A percentile compares a stretch with the other conserved stretches of the same genome.
phyloP scores from a whole-genome alignment of 1,140 invertebrate genomes.

The Pomacea maculata region DNA sequence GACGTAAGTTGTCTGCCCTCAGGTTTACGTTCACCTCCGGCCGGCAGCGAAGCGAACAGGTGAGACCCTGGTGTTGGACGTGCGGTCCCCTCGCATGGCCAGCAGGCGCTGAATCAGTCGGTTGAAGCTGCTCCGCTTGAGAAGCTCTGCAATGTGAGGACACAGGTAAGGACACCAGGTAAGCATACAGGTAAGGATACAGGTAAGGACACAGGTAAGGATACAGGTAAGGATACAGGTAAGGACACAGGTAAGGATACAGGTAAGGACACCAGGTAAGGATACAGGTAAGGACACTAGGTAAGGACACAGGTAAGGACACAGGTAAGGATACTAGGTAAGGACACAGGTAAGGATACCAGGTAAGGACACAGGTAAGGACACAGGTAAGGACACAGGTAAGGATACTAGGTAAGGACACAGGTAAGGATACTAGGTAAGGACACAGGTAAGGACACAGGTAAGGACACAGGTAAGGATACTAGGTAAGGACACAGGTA shows the following conservation, averaged over 20 bases:
- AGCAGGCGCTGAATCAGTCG: conserved; percentile 24
- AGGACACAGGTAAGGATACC: not conserved
- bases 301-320: too few species aligned
- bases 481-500: not conserved
- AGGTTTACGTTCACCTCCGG: conserved; percentile 13
- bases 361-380: not conserved
- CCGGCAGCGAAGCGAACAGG: conserved; percentile 25
- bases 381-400: not conserved
- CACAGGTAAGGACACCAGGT: not conserved
- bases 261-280: too few species aligned
- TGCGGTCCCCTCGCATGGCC: conserved; percentile 21
- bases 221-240: not conserved
- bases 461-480: not conserved
- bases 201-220: not conserved
- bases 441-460: too few species aligned
- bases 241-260: too few species aligned
- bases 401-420: not conserved
- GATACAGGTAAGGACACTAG: too few species aligned
- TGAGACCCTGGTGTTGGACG: conserved; percentile 9
- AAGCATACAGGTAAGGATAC: not conserved
- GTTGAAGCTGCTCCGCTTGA: conserved; percentile 25
- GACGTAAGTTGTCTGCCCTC: too few species aligned
- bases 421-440: too few species aligned
- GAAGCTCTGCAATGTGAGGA: conserved; percentile 1
- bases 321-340: too few species aligned